Evolutionary conservation across 53 echinoderm and acorn worm species (phyloP).

Genomic region (Hippasteria phrygiana): DNA sequence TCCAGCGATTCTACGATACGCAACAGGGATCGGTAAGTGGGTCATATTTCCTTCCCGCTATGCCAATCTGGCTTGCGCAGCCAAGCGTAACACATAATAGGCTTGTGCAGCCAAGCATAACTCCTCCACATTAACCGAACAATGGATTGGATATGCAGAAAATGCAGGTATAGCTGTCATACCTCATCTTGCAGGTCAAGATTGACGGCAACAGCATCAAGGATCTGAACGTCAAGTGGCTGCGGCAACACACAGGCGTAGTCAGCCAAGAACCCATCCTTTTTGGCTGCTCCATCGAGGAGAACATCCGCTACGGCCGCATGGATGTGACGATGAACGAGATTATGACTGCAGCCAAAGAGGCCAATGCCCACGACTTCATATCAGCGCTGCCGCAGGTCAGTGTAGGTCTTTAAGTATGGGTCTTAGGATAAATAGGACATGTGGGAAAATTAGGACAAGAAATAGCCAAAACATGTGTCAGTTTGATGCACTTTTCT

Average conservation of each 20-base stretch:
- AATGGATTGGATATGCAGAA: too few species aligned
- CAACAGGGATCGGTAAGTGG: constrained; percentile 83
- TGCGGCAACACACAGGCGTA: constrained; percentile 83
- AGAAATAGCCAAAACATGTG: too few species aligned
- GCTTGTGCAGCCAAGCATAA: too few species aligned
- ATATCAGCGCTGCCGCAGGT: constrained; percentile 91
- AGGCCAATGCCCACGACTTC: constrained; percentile 97
- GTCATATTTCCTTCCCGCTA: too few species aligned
- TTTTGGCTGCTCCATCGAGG: constrained; percentile 89
- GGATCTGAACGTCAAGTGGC: constrained; percentile 91
- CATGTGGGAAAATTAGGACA: too few species aligned
- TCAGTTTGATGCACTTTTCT: too few species aligned
- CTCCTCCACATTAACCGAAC: too few species aligned
- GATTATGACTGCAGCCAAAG: constrained; percentile 79
- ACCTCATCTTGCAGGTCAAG: constrained; percentile 75
- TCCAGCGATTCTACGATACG: constrained; percentile 89
- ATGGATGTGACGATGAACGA: constrained; percentile 86
- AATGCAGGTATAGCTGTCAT: too few species aligned
- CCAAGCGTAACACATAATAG: too few species aligned
- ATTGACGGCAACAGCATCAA: constrained; percentile 86
- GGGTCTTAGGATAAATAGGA: too few species aligned
- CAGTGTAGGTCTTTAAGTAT: too few species aligned
- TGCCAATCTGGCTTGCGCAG: too few species aligned
- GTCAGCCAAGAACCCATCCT: constrained; percentile 97
- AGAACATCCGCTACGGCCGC: constrained; percentile 97